A percentile compares a stretch with the other conserved stretches of the same genome.
Conservation (phyloP, 2,113 vertebrate genomes). For the Nestor notabilis region DNA sequence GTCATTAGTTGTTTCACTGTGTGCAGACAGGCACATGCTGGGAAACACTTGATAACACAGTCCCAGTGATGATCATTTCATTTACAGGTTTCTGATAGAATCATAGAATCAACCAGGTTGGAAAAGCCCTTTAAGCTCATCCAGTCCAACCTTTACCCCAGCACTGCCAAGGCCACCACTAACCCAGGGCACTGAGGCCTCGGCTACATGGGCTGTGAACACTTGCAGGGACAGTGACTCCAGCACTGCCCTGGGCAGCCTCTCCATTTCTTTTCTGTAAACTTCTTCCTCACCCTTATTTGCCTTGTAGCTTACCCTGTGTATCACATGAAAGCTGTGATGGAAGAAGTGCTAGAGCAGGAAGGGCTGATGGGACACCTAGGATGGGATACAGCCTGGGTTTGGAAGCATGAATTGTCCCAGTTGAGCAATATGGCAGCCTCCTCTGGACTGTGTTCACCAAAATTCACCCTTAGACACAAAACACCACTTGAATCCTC, state of each 20-base stretch:
- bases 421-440: not conserved
- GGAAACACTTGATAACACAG: not conserved
- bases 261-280: not conserved
- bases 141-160: not conserved
- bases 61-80: not conserved
- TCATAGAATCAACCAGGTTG: not conserved
- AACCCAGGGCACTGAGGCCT: not conserved
- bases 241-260: not conserved
- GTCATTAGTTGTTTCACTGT: not conserved
- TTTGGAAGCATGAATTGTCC: constrained; percentile 36
- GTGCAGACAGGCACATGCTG: not conserved
- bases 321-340: not conserved
- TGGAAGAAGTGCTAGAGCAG: not conserved
- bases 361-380: constrained; percentile 37
- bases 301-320: constrained; percentile 28
- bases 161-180: not conserved
- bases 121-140: not conserved
- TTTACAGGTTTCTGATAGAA: not conserved
- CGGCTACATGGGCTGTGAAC: not conserved
- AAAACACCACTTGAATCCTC: not conserved
- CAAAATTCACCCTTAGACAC: not conserved
- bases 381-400: constrained; percentile 37
- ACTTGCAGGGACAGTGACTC: not conserved
- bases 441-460: not conserved
- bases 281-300: not conserved